Evolutionary conservation across 2,888 invertebrate genomes (phyloP), one percentile per base, ranked within the genome.

Genomic region (Chaitophorus viminalis): DNA sequence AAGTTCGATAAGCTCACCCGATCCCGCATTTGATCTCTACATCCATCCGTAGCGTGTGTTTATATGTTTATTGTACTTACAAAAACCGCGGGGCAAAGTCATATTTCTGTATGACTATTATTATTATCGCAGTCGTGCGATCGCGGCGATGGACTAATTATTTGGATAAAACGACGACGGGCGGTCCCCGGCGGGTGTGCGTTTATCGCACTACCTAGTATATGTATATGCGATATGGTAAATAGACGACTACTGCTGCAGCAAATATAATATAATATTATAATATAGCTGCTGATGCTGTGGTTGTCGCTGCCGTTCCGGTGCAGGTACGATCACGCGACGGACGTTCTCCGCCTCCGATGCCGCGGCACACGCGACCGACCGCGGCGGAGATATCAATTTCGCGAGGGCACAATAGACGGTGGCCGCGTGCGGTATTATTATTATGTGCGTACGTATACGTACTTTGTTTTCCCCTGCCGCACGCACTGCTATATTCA

Each of bases 161-260:
- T 79, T 74, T 65, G 39, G 5, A 17, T 18, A 21, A 60, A 75
- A 83, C 74, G 39, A 68, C 87, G 39, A 65, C 87, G 79, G 87
- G 87, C 87, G 87, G 87, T 87, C 87, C 87, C 74, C 86, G 52
- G 29, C 79, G 79, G 86, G 85, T 52, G 85, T 77, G 86, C 86
- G 72, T 14, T 14, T 60, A n/a, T 14, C 29, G 25, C 65, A 52
- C 54, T 52, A 60, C 68, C 68, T 21, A 8, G 25, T 65, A 65
- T 29, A 65, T 25, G 60, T 60, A 25, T 25, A 4, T 21, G 25
- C 25, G 18, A 60, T 60, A 60, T 21, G 25, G 68, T 68, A 29
- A 29, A 29, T 31, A 70, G 8, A 70, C 65, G 65, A 65, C n/a
- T n/a, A 65, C 25, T 9, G n/a, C 25, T 8, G n/a, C n/a, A 8